phyloP scores from a whole-genome alignment of 2,113 vertebrate genomes.

The Archilochus colubris region DNA sequence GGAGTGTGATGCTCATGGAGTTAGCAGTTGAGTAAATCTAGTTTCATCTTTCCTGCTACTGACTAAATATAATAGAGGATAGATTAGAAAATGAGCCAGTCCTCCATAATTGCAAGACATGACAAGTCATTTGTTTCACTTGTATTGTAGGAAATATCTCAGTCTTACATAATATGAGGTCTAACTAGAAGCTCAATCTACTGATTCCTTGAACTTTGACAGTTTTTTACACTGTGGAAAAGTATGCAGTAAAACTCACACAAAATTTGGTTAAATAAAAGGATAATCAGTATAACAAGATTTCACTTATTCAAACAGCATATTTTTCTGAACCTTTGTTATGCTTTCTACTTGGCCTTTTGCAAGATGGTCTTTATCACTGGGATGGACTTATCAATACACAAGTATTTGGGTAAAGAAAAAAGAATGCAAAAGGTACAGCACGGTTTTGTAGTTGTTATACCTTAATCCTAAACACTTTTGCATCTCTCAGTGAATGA shows the following conservation, averaged over 20 bases:
- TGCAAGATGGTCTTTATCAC: not conserved
- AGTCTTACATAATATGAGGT: not conserved
- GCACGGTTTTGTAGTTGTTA: not conserved
- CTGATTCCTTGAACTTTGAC: not conserved
- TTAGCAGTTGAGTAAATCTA: not conserved
- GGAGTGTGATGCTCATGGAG: not conserved
- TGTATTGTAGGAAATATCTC: not conserved
- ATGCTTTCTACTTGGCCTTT: not conserved
- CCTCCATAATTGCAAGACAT: not conserved
- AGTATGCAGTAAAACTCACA: not conserved
- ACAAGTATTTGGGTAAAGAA: not conserved
- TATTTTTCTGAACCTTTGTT: not conserved
- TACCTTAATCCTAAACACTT: conserved; percentile 21
- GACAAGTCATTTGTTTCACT: not conserved
- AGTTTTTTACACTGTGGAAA: not conserved
- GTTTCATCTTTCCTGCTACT: not conserved
- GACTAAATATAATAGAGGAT: not conserved
- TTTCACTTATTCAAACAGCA: not conserved
- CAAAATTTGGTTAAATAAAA: not conserved
- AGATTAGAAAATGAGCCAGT: not conserved
- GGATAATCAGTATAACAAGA: not conserved
- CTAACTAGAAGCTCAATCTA: not conserved
- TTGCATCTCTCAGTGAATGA: conserved; percentile 7
- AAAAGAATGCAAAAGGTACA: not conserved
- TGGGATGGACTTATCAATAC: not conserved